Base-by-base conservation (phyloP, 2,113 vertebrate genomes). In the Sprattus sprattus region DNA sequence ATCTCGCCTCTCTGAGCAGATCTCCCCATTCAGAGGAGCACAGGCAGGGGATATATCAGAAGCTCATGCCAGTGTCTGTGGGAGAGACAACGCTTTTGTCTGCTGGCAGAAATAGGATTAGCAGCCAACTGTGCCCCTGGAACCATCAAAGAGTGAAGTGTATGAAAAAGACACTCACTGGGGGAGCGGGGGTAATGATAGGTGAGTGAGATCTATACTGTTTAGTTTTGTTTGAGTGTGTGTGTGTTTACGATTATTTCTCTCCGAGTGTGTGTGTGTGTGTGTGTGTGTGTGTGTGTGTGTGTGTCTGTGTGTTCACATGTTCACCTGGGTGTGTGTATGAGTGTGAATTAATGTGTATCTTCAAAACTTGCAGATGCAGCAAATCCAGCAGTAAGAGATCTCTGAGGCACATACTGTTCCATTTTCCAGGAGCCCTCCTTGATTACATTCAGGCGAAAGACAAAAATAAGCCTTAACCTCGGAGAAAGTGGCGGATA, bases 61-160 rank as follows among this genome's bases (percentile, higher is more conserved):
- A 52, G 60, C 85, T 86, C 67, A 60, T 57, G 60, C 81, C 39
- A 22, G 83, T 46, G 3, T 87, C 83, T 75, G 80, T n/a, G 46
- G 28, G 44, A 71, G 60, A 87, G 85, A 88, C 60, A 85, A 85
- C 25, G 84, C 75, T 86, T 88, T 83, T 83, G 84, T 88, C 82
- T 81, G 84, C 46, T 10, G n/a, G 28, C 28, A 49, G 71, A 83
- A 85, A 85, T 52, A 88, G 82, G 81, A 47, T 81, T 85, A 67
- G 46, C 84, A 81, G 52, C 84, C 52, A 80, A 67, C 28, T 45
- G 84, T 45, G 28, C 54, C 84, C 75, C n/a, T 50, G 45, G 87
- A 83, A 64, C 81, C 20, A 81, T 88, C 71, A 85, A 54, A 78
- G 64, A 22, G 47, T 13, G 52, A 82, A 32, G n/a, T 9, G 28